A percentile compares a stretch with the other conserved stretches of the same genome.
These are phyloP conservation scores for Bufo bufo DNA, from an alignment of 2,113 vertebrate genomes.

Conservation along the genomic window DNA sequence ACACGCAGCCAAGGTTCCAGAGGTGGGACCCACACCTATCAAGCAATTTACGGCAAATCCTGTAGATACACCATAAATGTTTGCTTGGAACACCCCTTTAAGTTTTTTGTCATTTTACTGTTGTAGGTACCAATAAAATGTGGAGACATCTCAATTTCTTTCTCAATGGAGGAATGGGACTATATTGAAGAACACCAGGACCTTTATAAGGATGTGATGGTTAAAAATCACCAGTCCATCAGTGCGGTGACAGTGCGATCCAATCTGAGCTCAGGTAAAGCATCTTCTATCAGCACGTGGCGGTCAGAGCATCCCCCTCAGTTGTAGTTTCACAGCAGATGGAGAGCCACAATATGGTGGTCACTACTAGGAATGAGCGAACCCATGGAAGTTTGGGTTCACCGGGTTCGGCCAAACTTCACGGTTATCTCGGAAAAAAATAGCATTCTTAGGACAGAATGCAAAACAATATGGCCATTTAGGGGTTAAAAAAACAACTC, in stretches of 20 bases:
- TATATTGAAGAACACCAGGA: slow-evolving; percentile 52
- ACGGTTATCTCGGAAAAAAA: too few relatives aligned
- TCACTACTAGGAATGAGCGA: neutral
- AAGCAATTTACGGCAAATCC: too few relatives aligned
- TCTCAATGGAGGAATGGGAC: slow-evolving; percentile 52
- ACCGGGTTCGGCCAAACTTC: too few relatives aligned
- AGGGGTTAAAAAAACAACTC: too few relatives aligned
- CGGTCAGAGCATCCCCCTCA: neutral
- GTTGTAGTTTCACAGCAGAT: neutral
- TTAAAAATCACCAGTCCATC: neutral
- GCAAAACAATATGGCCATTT: too few relatives aligned
- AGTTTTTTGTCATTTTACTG: neutral
- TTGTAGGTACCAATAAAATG: slow-evolving; percentile 49
- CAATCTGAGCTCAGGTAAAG: slow-evolving; percentile 5
- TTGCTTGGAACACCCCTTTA: neutral
- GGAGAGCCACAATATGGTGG: neutral
- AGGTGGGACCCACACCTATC: too few relatives aligned
- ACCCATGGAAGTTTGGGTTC: too few relatives aligned
- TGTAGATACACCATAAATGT: too few relatives aligned
- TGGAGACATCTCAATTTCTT: slow-evolving; percentile 48
- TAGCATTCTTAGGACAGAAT: too few relatives aligned
- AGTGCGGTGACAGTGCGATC: neutral
- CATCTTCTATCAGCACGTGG: neutral
- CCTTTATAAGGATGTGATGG: slow-evolving; percentile 40
- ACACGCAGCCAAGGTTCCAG: too few relatives aligned